Evolutionary conservation across 1,140 invertebrate species (phyloP).

Genomic region (Drosophila seguyi): DNA sequence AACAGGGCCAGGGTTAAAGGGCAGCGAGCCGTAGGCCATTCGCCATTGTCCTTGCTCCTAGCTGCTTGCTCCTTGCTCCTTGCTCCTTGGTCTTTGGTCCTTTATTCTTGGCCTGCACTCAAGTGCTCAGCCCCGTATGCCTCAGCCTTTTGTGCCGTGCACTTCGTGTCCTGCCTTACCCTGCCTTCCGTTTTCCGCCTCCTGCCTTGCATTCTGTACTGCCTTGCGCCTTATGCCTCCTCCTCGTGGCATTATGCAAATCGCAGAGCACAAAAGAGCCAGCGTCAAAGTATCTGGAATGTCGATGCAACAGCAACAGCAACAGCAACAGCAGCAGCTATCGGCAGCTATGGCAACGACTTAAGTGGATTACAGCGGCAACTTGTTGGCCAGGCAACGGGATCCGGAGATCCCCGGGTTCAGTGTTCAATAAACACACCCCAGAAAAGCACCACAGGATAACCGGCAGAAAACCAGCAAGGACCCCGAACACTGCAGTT

Average conservation of each 20-base stretch:
- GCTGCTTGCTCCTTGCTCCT: conserved; percentile 18
- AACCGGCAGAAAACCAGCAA: conserved; percentile 28
- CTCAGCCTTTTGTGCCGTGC: conserved; percentile 23
- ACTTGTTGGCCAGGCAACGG: conserved; percentile 54
- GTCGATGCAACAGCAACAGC: conserved; percentile 21
- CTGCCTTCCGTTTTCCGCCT: neutral
- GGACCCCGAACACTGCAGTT: conserved; percentile 2
- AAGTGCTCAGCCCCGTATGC: conserved; percentile 25
- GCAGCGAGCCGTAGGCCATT: conserved; percentile 30
- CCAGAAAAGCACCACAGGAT: conserved; percentile 24
- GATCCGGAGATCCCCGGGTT: conserved; percentile 41
- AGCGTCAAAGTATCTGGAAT: conserved; percentile 49
- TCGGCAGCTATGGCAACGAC: conserved; percentile 43
- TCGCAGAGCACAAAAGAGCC: conserved; percentile 50
- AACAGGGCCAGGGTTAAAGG: conserved; percentile 17
- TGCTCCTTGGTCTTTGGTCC: conserved; percentile 17
- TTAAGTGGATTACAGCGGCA: conserved; percentile 64
- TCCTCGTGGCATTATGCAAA: conserved; percentile 53
- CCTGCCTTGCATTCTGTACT: neutral
- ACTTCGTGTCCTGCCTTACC: neutral
- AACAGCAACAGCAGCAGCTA: conserved; percentile 8
- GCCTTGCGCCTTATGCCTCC: conserved; percentile 14
- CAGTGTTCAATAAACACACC: conserved; percentile 56
- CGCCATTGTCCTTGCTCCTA: conserved; percentile 36
- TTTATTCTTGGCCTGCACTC: conserved; percentile 31